phyloP scores from a whole-genome alignment of 2,113 vertebrate species.

The Nanorana parkeri region DNA sequence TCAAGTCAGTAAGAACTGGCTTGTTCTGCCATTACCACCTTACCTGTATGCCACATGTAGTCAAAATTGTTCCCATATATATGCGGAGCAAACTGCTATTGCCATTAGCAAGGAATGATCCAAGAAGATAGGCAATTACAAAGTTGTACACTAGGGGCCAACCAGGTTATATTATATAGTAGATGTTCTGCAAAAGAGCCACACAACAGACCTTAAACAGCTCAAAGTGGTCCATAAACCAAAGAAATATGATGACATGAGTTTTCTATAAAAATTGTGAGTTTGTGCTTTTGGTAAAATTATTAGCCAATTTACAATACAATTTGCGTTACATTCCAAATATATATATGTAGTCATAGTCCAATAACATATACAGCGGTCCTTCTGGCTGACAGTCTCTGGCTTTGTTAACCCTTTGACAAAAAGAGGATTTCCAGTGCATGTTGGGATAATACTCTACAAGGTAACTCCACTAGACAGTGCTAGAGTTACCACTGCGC shows the following conservation, averaged over 20 bases:
- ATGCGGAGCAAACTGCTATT: not conserved
- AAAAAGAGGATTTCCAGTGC: constrained; percentile 43
- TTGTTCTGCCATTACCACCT: too few species aligned
- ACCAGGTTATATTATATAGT: not conserved
- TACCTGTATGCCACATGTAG: too few species aligned
- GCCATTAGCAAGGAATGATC: constrained; percentile 1
- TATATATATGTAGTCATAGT: constrained; percentile 34
- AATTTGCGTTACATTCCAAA: constrained; percentile 42
- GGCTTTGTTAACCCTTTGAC: constrained; percentile 32
- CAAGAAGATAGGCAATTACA: constrained; percentile 15
- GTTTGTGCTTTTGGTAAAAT: constrained; percentile 51
- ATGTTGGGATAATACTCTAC: constrained; percentile 50
- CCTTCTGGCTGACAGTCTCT: constrained; percentile 39
- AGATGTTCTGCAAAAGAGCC: not conserved
- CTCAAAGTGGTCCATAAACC: not conserved
- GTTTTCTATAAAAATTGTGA: constrained; percentile 39
- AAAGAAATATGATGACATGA: constrained; percentile 18
- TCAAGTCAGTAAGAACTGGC: too few species aligned
- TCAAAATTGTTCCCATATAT: not conserved
- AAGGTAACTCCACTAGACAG: constrained; percentile 23
- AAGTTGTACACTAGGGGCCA: constrained; percentile 3
- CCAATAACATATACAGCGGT: constrained; percentile 36
- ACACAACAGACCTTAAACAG: constrained; percentile 8
- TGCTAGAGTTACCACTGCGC: constrained; percentile 37
- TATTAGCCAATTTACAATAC: constrained; percentile 52